Conservation (phyloP, 2,113 vertebrate genomes). For the Tympanuchus pallidicinctus region DNA sequence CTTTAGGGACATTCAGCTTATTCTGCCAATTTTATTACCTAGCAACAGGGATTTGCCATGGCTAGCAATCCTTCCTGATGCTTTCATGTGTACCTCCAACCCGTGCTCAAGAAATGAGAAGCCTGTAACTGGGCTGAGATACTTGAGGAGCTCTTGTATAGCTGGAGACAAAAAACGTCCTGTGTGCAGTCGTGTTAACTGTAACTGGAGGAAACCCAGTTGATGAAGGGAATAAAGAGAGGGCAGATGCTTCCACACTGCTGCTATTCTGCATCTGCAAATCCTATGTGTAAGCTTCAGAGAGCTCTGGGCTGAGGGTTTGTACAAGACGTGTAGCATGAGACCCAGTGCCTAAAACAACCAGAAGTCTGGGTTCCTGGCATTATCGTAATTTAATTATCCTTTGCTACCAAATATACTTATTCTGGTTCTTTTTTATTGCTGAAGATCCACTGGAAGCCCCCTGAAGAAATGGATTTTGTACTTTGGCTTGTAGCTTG, state of each 20-base stretch:
- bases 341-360: not conserved
- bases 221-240: not conserved
- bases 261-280: not conserved
- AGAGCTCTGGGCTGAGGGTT: not conserved
- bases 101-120: not conserved
- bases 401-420: not conserved
- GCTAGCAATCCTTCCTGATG: not conserved
- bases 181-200: not conserved
- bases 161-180: not conserved
- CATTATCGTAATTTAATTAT: not conserved
- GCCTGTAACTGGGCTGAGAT: not conserved
- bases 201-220: no score
- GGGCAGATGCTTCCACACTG: not conserved
- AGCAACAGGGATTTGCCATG: not conserved
- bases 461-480: not conserved
- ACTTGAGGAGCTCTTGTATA: not conserved
- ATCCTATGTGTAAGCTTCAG: not conserved
- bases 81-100: not conserved
- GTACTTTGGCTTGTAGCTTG: not conserved
- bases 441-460: not conserved
- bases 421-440: not conserved
- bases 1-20: not conserved
- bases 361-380: not conserved
- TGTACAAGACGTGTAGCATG: not conserved
- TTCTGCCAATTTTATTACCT: not conserved